Evolutionary conservation across 2,113 vertebrate species (phyloP), one percentile per base, ranked within the genome.

Genomic region (Aptenodytes patagonicus): DNA sequence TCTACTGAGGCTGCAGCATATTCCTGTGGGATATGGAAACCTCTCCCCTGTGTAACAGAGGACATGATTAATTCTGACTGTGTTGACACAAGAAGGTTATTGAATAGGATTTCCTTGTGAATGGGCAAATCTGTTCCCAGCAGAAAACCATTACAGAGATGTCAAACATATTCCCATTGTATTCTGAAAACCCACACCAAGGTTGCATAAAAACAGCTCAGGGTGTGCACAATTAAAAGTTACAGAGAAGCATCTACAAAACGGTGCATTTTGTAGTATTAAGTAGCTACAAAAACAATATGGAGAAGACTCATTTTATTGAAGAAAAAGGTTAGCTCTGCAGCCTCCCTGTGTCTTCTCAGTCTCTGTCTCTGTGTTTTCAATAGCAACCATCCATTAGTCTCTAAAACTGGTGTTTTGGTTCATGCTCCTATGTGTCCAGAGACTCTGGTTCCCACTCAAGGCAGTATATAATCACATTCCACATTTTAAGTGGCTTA

Each of bases 21-120:
- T 89, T 96, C 92, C 83, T 85, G 62, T 84, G 91, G 91, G 91
- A 92, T 72, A 81, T 90, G 78, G 90, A 82, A 92, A 80, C 44
- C 84, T 94, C 87, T 87, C 46, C 78, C 49, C 60, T 64, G 32
- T 87, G 66, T 96, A 96, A 93, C 16, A 3, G 79, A 85, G 89
- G 88, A 86, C 4, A 1, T 96, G 96, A 97, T 97, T 95, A 90
- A 86, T 94, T 96, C 90, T 97, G 96, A 94, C 85, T 94, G 73
- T 57, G 71, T 89, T 96, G 90, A 83, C 90, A 92, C 77, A 75
- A 85, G 72, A 72, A 95, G 68, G 84, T 93, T 90, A 94, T 87
- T 93, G 75, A 69, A 82, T 58, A 89, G 89, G 65, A 89, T 90
- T 97, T 96, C 72, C 72, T 84, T 40, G n/a, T 88, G 83, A 96